Conservation (phyloP, 2,888 invertebrate genomes). For the Rambutsinella grinnellia region DNA sequence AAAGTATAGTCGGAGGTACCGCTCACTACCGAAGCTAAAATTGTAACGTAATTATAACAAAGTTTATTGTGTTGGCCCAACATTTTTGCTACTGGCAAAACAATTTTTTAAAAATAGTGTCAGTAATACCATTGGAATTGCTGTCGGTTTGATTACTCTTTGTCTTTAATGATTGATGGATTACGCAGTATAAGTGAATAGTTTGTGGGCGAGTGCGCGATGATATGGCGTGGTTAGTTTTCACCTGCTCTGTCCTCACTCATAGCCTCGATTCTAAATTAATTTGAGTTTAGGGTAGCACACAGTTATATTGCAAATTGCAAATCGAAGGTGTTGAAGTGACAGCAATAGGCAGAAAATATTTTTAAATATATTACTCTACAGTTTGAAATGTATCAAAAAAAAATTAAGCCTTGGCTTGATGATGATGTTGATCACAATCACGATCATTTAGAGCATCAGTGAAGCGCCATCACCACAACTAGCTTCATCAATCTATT, state of each 20-base stretch:
- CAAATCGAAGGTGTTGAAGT: slow-evolving; percentile 5
- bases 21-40: no score
- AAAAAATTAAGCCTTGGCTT: background rate
- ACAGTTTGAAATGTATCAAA: background rate
- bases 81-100: no score
- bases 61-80: no score
- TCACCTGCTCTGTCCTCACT: background rate
- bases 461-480: slow-evolving; percentile 9
- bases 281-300: no score
- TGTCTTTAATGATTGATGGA: background rate
- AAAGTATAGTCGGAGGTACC: no score
- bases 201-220: background rate
- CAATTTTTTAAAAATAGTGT: background rate
- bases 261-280: no score
- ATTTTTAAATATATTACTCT: background rate
- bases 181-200: no score
- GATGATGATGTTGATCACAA: slow-evolving; percentile 4
- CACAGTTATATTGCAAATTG: no score
- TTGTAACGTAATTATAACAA: no score
- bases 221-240: background rate
- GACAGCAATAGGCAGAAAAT: slow-evolving; percentile 1
- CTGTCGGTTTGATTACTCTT: background rate
- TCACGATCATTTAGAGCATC: slow-evolving; percentile 22
- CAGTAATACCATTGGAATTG: background rate
- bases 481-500: background rate